Conservation (phyloP, 2,113 vertebrate genomes). For the Petaurus breviceps region DNA sequence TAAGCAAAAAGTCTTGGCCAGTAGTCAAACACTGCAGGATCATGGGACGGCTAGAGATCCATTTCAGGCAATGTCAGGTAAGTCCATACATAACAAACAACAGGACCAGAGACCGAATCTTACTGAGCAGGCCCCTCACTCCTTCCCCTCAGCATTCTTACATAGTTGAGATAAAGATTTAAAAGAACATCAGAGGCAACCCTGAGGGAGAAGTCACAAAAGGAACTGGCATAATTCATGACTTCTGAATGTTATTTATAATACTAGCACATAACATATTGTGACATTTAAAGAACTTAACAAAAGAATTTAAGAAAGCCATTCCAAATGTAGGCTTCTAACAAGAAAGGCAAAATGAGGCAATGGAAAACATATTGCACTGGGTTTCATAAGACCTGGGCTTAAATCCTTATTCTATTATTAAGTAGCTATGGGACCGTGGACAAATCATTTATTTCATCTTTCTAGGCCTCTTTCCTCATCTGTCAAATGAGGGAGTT, state of each 20-base stretch:
- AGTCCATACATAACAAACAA: background rate
- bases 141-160: background rate
- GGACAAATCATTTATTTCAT: background rate
- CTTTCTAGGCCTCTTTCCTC: background rate
- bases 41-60: background rate
- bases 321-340: background rate
- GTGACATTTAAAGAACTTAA: background rate
- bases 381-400: background rate
- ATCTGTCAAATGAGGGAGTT: background rate
- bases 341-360: background rate
- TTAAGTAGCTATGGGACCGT: background rate
- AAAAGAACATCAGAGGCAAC: background rate
- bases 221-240: background rate
- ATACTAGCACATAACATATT: background rate
- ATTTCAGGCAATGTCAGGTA: background rate
- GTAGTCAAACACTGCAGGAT: background rate
- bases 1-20: background rate
- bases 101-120: background rate
- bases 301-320: background rate
- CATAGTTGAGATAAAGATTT: background rate
- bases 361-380: background rate
- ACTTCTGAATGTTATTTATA: background rate
- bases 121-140: background rate
- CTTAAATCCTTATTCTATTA: background rate
- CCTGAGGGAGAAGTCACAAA: background rate